Evolutionary conservation across 2,113 vertebrate species (phyloP), one percentile per base, ranked within the genome.

Genomic region (Mesembrinibis cayennensis): DNA sequence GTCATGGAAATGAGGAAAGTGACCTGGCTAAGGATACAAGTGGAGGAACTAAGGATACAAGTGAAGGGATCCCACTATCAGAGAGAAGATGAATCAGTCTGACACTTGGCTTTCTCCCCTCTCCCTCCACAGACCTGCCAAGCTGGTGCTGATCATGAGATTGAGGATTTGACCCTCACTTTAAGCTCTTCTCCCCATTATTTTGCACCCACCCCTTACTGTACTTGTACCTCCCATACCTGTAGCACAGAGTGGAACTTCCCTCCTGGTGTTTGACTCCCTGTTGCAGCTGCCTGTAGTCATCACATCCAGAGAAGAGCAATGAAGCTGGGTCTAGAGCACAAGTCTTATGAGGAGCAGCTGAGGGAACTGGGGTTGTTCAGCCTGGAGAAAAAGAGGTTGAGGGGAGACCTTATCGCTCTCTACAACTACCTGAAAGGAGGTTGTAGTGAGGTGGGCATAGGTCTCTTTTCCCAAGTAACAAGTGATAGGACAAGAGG

Each of bases 371-470:
- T 26, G n/a, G 21, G 8, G 5, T 3, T 45, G 50, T 40, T 72
- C 4, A 67, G 11, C 3, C 17, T 49, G 59, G 6, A 58, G 42
- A 69, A 76, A 40, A 63, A 10, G 30, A 77, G 27, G 8, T 13
- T 85, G 3, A 49, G 5, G 7, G 25, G 34, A 30, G 47, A 58
- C 16, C 18, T 30, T 62, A 9, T 63, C 0, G 1, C 7, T 50
- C 10, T 74, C 34, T 36, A 17, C 29, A 42, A 2, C 4, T 15
- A 8, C 34, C 5, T 58, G 22, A 47, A 87, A 70, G 14, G 9
- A 70, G 5, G 10, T 13, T 15, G 12, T 20, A 59, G 30, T 0
- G 0, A 53, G 12, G 4, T 44, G 7, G 8, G 6, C 0, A 5
- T 69, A 0, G 2, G 40, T 42, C 40, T 42, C 40, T 42, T 42